These are phyloP conservation scores for Drosophila flavopinicola DNA, from an alignment of 2,888 invertebrate species.

Conservation along the genomic window DNA sequence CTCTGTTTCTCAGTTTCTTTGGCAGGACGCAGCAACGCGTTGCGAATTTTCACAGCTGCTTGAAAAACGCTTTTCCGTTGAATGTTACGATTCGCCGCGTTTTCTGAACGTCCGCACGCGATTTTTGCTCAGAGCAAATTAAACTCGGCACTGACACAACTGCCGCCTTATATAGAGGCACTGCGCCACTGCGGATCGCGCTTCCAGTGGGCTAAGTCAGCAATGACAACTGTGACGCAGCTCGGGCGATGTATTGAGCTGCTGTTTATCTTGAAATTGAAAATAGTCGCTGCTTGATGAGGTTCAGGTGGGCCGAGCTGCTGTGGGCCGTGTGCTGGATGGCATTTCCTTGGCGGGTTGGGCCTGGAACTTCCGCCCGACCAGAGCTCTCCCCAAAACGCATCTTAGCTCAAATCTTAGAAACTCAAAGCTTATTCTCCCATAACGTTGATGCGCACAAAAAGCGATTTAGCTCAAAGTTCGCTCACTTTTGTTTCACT, in stretches of 20 bases:
- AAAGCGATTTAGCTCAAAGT: slow-evolving; percentile 25
- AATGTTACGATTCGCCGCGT: slow-evolving; percentile 54
- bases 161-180: slow-evolving; percentile 79
- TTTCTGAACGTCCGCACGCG: slow-evolving; percentile 77
- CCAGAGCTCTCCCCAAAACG: background rate
- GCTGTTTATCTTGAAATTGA: slow-evolving; percentile 47
- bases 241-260: slow-evolving; percentile 21
- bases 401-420: background rate
- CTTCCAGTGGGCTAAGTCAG: slow-evolving; percentile 50
- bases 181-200: slow-evolving; percentile 17
- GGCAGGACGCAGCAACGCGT: slow-evolving; percentile 70
- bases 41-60: slow-evolving; percentile 43
- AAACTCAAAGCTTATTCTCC: slow-evolving; percentile 50
- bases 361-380: slow-evolving; percentile 21
- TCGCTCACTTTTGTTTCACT: slow-evolving; percentile 43
- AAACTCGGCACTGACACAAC: slow-evolving; percentile 76
- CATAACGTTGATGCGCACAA: slow-evolving; percentile 52
- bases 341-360: slow-evolving; percentile 45
- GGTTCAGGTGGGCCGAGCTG: slow-evolving; percentile 27
- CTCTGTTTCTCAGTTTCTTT: slow-evolving; percentile 6
- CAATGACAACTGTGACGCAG: slow-evolving; percentile 67
- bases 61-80: slow-evolving; percentile 38
- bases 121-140: slow-evolving; percentile 81
- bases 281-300: slow-evolving; percentile 13
- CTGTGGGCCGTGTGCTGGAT: slow-evolving; percentile 31